Base-by-base conservation (phyloP, 2,888 invertebrate species). In the Cryptus armator region DNA sequence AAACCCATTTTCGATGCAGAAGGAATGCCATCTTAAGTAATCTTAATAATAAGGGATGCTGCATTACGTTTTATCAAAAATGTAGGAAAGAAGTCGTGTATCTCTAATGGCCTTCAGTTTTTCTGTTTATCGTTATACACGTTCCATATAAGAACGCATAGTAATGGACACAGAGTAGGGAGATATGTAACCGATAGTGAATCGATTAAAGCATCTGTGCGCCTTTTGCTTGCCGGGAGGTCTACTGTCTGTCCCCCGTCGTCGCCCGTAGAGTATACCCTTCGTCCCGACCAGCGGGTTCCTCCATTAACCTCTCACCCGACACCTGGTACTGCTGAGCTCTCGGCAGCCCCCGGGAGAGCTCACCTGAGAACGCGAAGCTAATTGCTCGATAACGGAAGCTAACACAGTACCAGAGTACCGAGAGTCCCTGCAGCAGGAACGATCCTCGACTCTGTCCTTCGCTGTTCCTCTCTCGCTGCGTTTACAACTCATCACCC, bases 271-370 rank as follows among this genome's bases (percentile, higher is more conserved):
- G 66, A 51, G 64, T n/a, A n/a, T 46, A 66, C 79, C 37, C 59
- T 62, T 46, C 51, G 51, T 68, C 62, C 46, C 79, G 68, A 53
- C 56, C 59, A 67, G 62, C 51, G 64, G 70, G 75, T 46, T 74
- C 74, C 74, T 79, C 78, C 85, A 82, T 85, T 85, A 85, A 85
- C 85, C 85, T 79, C 56, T 82, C 74, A 48, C 81, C 70, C 53
- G 48, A 48, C 71, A 71, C 56, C 75, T 75, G 75, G 7, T 75
- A 64, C 67, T 29, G 43, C 46, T 32, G 75, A 32, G 56, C 72
- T 72, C 66, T n/a, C 19, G 24, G 56, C 59, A 24, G 51, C 19
- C 79, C 71, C 81, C 48, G 19, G 48, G 82, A 79, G 85, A 79
- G 70, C 66, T 85, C 85, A 82, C 82, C 85, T 79, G 74, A 62